phyloP scores from a whole-genome alignment of 2,113 vertebrate species.

The Eubucco bourcierii region DNA sequence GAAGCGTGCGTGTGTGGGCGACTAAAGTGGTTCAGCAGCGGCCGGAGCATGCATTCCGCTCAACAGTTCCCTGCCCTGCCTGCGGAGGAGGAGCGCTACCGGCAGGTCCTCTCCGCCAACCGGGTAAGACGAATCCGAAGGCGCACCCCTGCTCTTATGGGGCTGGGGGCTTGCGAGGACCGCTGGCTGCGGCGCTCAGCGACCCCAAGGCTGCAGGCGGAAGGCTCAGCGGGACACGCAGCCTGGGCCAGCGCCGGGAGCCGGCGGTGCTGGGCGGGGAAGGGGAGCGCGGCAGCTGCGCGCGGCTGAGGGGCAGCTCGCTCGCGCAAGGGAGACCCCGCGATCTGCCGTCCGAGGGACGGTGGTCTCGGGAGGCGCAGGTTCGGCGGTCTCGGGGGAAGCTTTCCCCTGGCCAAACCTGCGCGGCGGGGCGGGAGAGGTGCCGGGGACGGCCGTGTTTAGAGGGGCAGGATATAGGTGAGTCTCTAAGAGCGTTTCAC shows the following conservation, averaged over 20 bases:
- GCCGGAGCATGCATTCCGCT: slow-evolving; percentile 62
- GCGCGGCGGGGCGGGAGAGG: neutral
- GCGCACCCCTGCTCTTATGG: neutral
- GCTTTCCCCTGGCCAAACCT: neutral
- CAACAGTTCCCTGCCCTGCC: slow-evolving; percentile 65
- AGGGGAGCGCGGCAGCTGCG: neutral
- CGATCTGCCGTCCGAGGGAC: too few species aligned
- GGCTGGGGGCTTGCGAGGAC: neutral
- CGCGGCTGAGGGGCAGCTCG: neutral
- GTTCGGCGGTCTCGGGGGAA: neutral
- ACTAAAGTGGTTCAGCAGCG: neutral
- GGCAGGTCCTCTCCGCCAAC: slow-evolving; percentile 32
- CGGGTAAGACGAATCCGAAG: slow-evolving; percentile 66
- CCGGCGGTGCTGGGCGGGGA: neutral
- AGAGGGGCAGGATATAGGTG: neutral
- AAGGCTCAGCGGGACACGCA: neutral
- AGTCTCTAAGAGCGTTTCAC: neutral
- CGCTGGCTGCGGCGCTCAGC: neutral
- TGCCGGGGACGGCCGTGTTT: neutral
- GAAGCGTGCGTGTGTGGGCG: neutral
- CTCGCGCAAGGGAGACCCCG: neutral
- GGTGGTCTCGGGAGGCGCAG: too few species aligned
- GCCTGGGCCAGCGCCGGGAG: neutral
- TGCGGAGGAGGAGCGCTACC: slow-evolving; percentile 63
- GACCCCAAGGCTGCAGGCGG: too few species aligned